These are phyloP conservation scores for Sisyra nigra DNA, from an alignment of 2,888 invertebrate genomes.

Conservation along the genomic window DNA sequence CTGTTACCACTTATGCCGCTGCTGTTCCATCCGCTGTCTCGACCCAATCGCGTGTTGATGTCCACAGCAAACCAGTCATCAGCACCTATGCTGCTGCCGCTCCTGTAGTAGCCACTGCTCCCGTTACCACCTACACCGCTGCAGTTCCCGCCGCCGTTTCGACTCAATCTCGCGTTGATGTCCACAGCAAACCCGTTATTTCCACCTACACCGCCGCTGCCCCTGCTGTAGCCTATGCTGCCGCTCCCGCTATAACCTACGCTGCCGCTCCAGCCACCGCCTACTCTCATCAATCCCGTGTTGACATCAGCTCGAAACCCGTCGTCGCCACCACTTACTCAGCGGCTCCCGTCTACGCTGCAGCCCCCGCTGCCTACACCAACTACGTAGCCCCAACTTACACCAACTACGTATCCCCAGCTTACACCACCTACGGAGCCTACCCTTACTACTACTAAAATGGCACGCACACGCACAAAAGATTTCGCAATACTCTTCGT, in stretches of 20 bases:
- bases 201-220: constrained; percentile 18
- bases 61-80: constrained; percentile 16
- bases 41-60: constrained; percentile 12
- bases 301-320: constrained; percentile 15
- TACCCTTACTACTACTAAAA: too few species aligned
- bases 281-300: constrained; percentile 15
- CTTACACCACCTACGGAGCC: too few species aligned
- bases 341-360: background rate
- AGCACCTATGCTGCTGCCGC: background rate
- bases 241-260: constrained; percentile 11
- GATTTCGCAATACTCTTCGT: too few species aligned
- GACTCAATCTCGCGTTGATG: constrained; percentile 25
- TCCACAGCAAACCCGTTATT: constrained; percentile 22
- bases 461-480: too few species aligned
- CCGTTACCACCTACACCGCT: constrained; percentile 8
- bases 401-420: too few species aligned
- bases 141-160: constrained; percentile 12
- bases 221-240: constrained; percentile 18
- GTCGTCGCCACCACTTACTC: constrained; percentile 12
- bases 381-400: too few species aligned
- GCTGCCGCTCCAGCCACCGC: constrained; percentile 14
- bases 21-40: constrained; percentile 18
- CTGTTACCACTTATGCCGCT: constrained; percentile 12
- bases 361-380: background rate
- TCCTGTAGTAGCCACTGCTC: constrained; percentile 14